Percentiles rank a stretch among this genome's conserved stretches.
These are phyloP conservation scores for Aspidiotus rigidus DNA, from an alignment of 2,888 invertebrate genomes.

Conservation along the genomic window DNA sequence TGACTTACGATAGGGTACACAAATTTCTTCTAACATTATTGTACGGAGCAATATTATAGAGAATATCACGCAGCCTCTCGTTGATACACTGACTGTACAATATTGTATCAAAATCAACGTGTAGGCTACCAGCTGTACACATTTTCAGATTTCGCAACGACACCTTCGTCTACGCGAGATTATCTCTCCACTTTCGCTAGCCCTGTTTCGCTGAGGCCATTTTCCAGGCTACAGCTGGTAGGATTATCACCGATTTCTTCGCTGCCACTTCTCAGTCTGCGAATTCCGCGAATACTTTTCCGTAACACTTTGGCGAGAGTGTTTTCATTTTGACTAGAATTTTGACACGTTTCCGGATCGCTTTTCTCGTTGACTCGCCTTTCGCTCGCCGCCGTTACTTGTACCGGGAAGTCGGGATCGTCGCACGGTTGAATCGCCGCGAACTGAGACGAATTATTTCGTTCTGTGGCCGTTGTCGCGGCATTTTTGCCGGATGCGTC, in stretches of 20 bases:
- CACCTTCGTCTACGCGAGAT: no score
- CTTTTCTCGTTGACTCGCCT: not conserved
- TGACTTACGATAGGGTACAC: no score
- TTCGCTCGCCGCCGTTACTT: not conserved
- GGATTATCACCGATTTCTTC: slow-evolving; percentile 7
- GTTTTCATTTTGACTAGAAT: slow-evolving; percentile 21
- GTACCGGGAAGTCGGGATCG: slow-evolving; percentile 19
- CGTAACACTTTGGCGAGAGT: slow-evolving; percentile 34
- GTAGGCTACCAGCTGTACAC: no score
- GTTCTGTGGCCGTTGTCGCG: slow-evolving; percentile 3
- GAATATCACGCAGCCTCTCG: no score
- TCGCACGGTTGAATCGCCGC: slow-evolving; percentile 7
- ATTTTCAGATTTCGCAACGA: no score
- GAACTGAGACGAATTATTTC: not conserved
- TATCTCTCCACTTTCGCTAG: not conserved
- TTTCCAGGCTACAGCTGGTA: slow-evolving; percentile 1
- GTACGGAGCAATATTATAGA: no score
- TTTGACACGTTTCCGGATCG: not conserved
- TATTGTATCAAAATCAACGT: no score
- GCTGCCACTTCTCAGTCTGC: slow-evolving; percentile 27
- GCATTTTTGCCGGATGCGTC: not conserved
- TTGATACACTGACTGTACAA: no score
- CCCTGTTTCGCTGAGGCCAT: not conserved
- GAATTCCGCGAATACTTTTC: slow-evolving; percentile 36
- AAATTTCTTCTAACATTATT: no score